phyloP scores from a whole-genome alignment of 2,113 vertebrate species.

The Eurypyga helias region DNA sequence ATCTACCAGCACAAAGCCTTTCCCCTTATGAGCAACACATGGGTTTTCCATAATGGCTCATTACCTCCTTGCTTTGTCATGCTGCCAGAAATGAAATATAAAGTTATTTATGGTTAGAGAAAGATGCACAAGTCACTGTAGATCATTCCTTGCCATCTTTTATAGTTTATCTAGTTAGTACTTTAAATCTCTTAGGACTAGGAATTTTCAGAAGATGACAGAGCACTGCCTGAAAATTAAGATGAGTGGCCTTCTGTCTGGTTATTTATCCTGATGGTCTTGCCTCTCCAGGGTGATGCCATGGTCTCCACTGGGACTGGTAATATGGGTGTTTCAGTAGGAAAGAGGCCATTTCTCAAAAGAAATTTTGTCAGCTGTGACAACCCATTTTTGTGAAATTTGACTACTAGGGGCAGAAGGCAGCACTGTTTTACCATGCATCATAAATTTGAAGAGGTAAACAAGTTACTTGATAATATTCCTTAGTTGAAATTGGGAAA shows the following conservation, averaged over 20 bases:
- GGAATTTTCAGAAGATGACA: slow-evolving; percentile 67
- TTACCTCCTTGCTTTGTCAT: slow-evolving; percentile 75
- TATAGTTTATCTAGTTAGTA: slow-evolving; percentile 75
- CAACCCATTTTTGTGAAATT: slow-evolving; percentile 54
- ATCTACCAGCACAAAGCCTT: slow-evolving; percentile 62
- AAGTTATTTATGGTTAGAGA: slow-evolving; percentile 80
- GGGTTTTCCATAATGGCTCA: slow-evolving; percentile 82
- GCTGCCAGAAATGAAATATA: slow-evolving; percentile 78
- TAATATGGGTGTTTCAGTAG: slow-evolving; percentile 65
- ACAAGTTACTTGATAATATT: slow-evolving; percentile 31
- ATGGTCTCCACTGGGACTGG: slow-evolving; percentile 29
- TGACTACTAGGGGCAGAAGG: slow-evolving; percentile 6
- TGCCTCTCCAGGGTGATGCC: slow-evolving; percentile 42
- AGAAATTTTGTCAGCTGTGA: slow-evolving; percentile 50
- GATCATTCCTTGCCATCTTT: slow-evolving; percentile 70
- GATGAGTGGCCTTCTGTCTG: slow-evolving; percentile 65
- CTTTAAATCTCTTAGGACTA: slow-evolving; percentile 58
- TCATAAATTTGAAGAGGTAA: slow-evolving; percentile 52
- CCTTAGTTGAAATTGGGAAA: neutral
- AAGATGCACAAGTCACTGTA: slow-evolving; percentile 76
- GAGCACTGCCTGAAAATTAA: slow-evolving; percentile 60
- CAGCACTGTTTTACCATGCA: neutral
- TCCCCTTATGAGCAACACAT: slow-evolving; percentile 81
- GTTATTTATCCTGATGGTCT: slow-evolving; percentile 56
- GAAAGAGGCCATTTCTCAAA: slow-evolving; percentile 65